Conservation (phyloP, 2,113 vertebrate species). For the Saimiri boliviensis region DNA sequence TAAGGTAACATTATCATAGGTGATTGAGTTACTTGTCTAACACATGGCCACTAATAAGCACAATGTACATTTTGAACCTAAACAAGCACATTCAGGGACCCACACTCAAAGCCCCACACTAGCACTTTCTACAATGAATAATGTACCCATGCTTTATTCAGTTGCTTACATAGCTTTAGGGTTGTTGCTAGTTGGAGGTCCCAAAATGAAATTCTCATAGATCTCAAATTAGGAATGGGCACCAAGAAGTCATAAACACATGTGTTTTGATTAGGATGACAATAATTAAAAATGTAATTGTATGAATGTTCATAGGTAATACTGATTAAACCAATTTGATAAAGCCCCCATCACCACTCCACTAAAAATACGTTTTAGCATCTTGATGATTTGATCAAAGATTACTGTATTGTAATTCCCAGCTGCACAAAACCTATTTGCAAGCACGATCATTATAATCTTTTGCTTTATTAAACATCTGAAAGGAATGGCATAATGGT, state of each 20-base stretch:
- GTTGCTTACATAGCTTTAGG: not conserved
- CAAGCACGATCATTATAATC: conserved; percentile 76
- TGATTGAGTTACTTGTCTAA: not conserved
- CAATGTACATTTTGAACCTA: not conserved
- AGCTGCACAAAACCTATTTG: conserved; percentile 75
- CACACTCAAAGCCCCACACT: not conserved
- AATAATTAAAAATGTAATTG: conserved; percentile 75
- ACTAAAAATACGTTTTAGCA: conserved; percentile 72
- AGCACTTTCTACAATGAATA: not conserved
- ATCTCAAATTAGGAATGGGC: not conserved
- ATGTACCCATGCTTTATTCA: not conserved
- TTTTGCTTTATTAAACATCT: conserved; percentile 80
- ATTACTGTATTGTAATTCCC: conserved; percentile 69
- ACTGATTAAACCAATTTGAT: conserved; percentile 72
- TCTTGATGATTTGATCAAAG: conserved; percentile 75
- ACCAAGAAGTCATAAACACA: not conserved
- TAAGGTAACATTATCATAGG: not conserved
- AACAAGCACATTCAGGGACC: not conserved
- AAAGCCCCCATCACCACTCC: conserved; percentile 62
- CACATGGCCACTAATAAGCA: not conserved
- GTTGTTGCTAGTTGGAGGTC: conserved; percentile 22
- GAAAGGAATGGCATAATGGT: conserved; percentile 76
- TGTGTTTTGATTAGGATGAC: conserved; percentile 48
- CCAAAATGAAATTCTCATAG: not conserved
- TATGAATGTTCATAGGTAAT: conserved; percentile 58